Conservation (phyloP, 1,140 invertebrate genomes). For the Bombus sibiricus region DNA sequence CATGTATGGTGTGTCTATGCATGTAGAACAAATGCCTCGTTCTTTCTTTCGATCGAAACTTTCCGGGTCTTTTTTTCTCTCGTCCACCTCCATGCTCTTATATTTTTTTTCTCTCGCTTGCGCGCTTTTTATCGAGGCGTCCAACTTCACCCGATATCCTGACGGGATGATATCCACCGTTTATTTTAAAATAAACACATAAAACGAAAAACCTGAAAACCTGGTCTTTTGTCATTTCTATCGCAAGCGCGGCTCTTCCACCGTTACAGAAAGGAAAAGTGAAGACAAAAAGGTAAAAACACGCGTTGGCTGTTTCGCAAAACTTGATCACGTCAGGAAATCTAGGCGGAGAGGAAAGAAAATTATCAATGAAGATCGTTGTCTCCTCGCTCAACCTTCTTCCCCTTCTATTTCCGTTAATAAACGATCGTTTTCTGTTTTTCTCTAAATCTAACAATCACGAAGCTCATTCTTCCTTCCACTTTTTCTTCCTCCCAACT, state of each 20-base stretch:
- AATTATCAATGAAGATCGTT: constrained; percentile 7
- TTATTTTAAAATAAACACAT: neutral
- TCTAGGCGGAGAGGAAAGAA: neutral
- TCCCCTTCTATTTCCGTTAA: neutral
- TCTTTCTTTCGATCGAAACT: neutral
- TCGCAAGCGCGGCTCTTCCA: neutral
- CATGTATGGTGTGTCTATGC: neutral
- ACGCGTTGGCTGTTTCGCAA: neutral
- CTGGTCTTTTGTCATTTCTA: no score
- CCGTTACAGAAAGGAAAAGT: neutral
- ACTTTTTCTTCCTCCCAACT: constrained; percentile 17
- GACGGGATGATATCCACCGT: neutral
- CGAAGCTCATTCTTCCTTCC: neutral
- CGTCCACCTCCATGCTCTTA: constrained; percentile 53
- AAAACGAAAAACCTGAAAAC: neutral
- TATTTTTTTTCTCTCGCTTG: neutral
- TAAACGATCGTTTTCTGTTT: neutral
- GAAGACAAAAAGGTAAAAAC: constrained; percentile 17
- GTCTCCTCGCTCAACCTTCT: neutral
- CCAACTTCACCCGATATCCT: constrained; percentile 10
- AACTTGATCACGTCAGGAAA: neutral
- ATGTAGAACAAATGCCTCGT: constrained; percentile 21
- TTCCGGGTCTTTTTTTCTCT: neutral
- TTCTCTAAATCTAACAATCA: constrained; percentile 9
- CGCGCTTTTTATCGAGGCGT: constrained; percentile 12